These are phyloP conservation scores for Drosophila falleni DNA, from an alignment of 2,888 invertebrate genomes.

Conservation along the genomic window DNA sequence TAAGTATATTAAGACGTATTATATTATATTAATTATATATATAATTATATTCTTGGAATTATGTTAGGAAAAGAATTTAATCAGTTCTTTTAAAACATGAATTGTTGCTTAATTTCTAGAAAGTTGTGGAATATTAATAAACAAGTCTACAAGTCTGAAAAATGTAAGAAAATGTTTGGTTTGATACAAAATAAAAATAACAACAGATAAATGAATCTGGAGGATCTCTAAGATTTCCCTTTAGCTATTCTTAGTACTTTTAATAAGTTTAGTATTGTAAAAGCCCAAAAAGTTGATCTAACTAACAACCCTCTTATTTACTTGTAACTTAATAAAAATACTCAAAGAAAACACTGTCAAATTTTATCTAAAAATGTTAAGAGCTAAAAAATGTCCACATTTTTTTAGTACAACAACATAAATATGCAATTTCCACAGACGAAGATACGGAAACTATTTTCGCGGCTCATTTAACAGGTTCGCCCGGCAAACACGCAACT, in stretches of 20 bases:
- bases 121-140: background rate
- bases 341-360: conserved; percentile 16
- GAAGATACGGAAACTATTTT: conserved; percentile 78
- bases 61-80: background rate
- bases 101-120: background rate
- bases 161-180: too few relatives aligned
- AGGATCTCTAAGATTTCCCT: background rate
- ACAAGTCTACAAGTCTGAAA: too few relatives aligned
- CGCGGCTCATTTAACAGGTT: conserved; percentile 78
- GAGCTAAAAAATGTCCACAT: conserved; percentile 21
- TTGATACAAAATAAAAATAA: too few relatives aligned
- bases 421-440: conserved; percentile 54
- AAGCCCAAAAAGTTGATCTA: background rate
- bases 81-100: background rate
- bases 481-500: conserved; percentile 43
- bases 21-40: too few relatives aligned
- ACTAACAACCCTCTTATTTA: conserved; percentile 8
- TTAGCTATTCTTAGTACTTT: background rate
- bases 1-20: background rate
- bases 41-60: too few relatives aligned
- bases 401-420: conserved; percentile 17
- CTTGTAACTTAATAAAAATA: background rate
- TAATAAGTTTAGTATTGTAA: background rate
- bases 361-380: conserved; percentile 17
- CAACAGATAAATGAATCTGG: background rate